A percentile compares a stretch with the other conserved stretches of the same genome.
phyloP scores from a whole-genome alignment of 1,140 invertebrate genomes.

The Pachypeltis micranthus region DNA sequence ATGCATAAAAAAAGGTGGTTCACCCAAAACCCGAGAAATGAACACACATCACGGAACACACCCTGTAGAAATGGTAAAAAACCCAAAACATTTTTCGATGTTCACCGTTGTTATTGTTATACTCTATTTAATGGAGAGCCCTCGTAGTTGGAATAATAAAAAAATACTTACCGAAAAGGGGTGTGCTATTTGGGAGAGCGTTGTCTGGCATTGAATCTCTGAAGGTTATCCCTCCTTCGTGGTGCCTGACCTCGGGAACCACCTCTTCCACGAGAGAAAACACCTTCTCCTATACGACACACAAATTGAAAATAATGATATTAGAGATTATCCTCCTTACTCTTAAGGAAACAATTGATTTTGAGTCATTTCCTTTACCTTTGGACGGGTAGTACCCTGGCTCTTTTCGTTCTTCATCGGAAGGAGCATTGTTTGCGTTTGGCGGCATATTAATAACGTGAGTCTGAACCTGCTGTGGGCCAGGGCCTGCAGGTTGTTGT shows the following conservation, averaged over 20 bases:
- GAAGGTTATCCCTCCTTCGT: constrained; percentile 20
- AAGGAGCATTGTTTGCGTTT: neutral
- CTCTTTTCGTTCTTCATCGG: constrained; percentile 18
- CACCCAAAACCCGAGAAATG: too few relatives aligned
- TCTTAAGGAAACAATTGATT: neutral
- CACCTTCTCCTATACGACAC: constrained; percentile 12
- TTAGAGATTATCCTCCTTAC: neutral
- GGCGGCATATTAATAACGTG: constrained; percentile 7
- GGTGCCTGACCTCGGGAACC: constrained; percentile 13
- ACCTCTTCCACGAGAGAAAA: constrained; percentile 14
- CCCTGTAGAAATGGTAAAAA: too few relatives aligned
- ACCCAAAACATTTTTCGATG: too few relatives aligned
- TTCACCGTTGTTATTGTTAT: too few relatives aligned
- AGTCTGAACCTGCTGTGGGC: neutral
- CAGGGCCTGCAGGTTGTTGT: neutral
- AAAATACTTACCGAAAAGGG: constrained; percentile 24
- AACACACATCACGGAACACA: too few relatives aligned
- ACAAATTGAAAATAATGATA: too few relatives aligned
- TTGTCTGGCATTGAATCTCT: constrained; percentile 20
- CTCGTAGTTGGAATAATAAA: too few relatives aligned
- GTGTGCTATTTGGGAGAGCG: constrained; percentile 25
- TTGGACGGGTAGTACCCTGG: constrained; percentile 12
- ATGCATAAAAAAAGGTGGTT: too few relatives aligned
- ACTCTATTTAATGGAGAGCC: neutral
- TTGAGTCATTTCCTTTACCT: neutral